Evolutionary conservation across 1,140 invertebrate species (phyloP).

Genomic region (Zaprionus nigranus): DNA sequence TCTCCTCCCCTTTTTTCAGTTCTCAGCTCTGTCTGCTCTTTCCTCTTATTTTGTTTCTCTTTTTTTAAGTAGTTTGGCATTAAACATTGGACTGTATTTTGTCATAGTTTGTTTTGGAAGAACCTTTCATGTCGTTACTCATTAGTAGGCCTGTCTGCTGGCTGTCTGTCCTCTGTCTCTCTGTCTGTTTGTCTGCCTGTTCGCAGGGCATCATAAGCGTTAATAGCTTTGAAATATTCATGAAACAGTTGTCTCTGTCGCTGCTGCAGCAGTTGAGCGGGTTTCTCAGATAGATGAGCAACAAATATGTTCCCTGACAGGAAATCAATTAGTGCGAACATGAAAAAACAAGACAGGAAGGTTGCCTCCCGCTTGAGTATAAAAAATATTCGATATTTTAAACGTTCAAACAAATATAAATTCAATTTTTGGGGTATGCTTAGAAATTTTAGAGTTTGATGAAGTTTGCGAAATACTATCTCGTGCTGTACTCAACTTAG

Average conservation of each 20-base stretch:
- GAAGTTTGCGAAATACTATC: too few relatives aligned
- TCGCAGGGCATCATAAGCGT: conserved; percentile 51
- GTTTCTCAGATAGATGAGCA: conserved; percentile 20
- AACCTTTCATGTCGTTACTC: conserved; percentile 77
- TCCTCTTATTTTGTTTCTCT: neutral
- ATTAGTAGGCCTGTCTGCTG: conserved; percentile 60
- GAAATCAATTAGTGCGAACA: conserved; percentile 55
- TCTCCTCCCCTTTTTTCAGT: conserved; percentile 15
- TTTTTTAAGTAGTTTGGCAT: conserved; percentile 36
- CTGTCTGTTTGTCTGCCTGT: conserved; percentile 28
- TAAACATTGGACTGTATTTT: conserved; percentile 35
- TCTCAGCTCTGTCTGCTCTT: conserved; percentile 18
- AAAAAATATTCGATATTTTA: too few relatives aligned
- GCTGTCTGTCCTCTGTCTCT: conserved; percentile 7
- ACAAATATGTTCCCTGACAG: conserved; percentile 47
- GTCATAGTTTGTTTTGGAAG: conserved; percentile 57
- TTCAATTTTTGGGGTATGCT: too few relatives aligned
- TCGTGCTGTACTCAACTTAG: too few relatives aligned
- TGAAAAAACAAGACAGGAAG: neutral
- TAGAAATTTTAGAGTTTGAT: too few relatives aligned
- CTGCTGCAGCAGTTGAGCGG: neutral
- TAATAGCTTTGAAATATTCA: conserved; percentile 66
- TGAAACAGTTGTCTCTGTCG: conserved; percentile 53
- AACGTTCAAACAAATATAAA: too few relatives aligned
- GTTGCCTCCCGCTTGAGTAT: too few relatives aligned